A percentile compares a stretch with the other conserved stretches of the same genome.
These are phyloP conservation scores for Caenorhabditis becei DNA, from an alignment of 2,888 invertebrate genomes.

Conservation along the genomic window DNA sequence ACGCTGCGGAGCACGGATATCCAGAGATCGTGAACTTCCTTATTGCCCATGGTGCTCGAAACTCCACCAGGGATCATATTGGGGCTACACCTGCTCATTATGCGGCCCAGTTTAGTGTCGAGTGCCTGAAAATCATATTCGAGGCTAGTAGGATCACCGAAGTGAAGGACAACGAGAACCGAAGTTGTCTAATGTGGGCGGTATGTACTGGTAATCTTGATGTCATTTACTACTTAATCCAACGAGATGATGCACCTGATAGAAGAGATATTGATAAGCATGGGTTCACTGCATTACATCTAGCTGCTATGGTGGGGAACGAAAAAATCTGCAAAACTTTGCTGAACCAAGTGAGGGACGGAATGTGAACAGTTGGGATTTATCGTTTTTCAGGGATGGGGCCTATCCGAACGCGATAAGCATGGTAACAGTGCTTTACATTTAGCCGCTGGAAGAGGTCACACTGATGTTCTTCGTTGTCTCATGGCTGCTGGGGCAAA, in stretches of 20 bases:
- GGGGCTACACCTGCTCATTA: constrained; percentile 79
- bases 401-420: constrained; percentile 59
- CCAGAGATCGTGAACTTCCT: constrained; percentile 71
- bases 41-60: constrained; percentile 58
- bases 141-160: constrained; percentile 57
- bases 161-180: constrained; percentile 75
- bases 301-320: constrained; percentile 77
- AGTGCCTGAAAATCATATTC: constrained; percentile 61
- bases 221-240: constrained; percentile 66
- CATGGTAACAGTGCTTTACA: constrained; percentile 74
- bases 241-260: constrained; percentile 61
- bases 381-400: constrained; percentile 39
- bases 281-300: constrained; percentile 76
- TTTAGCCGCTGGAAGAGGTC: constrained; percentile 76
- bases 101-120: constrained; percentile 76
- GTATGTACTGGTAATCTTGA: constrained; percentile 76
- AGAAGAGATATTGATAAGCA: constrained; percentile 64
- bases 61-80: constrained; percentile 58
- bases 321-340: constrained; percentile 75
- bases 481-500: constrained; percentile 70
- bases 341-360: constrained; percentile 73
- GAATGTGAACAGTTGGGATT: no score
- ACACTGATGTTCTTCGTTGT: constrained; percentile 71
- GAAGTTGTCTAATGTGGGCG: constrained; percentile 80
- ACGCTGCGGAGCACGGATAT: constrained; percentile 71